A percentile compares a stretch with the other conserved stretches of the same genome.
These are phyloP conservation scores for Maniola hyperantus DNA, from an alignment of 2,888 invertebrate genomes.

Conservation along the genomic window DNA sequence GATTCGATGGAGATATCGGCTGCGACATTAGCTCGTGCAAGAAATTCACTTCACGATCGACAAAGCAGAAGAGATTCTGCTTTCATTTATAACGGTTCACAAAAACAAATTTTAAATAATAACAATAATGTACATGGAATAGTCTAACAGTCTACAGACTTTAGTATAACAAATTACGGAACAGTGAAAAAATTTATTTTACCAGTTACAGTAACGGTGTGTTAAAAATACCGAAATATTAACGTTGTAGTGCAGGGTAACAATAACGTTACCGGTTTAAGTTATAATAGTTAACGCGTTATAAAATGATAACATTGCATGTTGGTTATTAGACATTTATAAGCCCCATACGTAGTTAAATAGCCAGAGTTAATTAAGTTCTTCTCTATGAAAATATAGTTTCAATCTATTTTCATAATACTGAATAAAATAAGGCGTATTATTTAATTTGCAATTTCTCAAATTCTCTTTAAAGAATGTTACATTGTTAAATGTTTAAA, in stretches of 20 bases:
- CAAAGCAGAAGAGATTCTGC: conserved; percentile 60
- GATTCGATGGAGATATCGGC: conserved; percentile 79
- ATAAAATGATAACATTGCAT: not conserved
- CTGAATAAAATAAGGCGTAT: not conserved
- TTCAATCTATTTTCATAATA: not conserved
- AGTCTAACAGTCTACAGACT: conserved; percentile 27
- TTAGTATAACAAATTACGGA: not conserved
- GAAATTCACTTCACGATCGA: conserved; percentile 60
- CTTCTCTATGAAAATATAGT: not conserved
- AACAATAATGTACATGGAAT: conserved; percentile 68
- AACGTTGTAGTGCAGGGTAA: too few relatives aligned
- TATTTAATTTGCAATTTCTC: conserved; percentile 6
- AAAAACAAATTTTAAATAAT: conserved; percentile 63
- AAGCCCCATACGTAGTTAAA: too few relatives aligned
- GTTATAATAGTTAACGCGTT: not conserved
- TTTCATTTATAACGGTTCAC: conserved; percentile 58
- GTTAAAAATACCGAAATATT: not conserved
- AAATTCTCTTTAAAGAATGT: conserved; percentile 28
- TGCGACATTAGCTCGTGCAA: conserved; percentile 67
- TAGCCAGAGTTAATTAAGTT: too few relatives aligned
- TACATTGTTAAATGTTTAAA: conserved; percentile 46
- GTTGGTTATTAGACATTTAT: too few relatives aligned
- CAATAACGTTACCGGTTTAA: not conserved
- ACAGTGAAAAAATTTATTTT: not conserved
- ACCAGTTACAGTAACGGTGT: not conserved